phyloP scores from a whole-genome alignment of 2,888 invertebrate species.

The Cheilosia impressa region DNA sequence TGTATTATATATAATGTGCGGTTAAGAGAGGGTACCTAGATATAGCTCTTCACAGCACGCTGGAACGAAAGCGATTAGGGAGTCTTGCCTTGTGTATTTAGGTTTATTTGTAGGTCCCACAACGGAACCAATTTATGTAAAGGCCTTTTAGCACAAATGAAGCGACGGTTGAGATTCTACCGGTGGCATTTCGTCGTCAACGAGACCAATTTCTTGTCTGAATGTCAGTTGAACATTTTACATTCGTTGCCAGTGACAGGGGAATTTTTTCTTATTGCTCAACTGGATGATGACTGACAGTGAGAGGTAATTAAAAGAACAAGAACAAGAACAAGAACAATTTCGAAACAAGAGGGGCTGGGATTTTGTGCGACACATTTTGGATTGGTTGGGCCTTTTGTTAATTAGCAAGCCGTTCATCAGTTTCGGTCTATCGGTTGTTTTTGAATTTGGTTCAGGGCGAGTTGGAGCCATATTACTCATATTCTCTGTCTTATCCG shows the following conservation, averaged over 20 bases:
- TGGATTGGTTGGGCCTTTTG: no score
- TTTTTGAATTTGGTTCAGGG: no score
- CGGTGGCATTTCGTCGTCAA: background rate
- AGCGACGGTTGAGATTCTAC: conserved; percentile 30
- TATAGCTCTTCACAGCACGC: conserved; percentile 28
- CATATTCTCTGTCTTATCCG: background rate
- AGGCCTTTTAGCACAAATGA: conserved; percentile 35
- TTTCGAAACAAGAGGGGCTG: background rate
- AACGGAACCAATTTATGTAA: conserved; percentile 45
- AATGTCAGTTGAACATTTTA: conserved; percentile 31
- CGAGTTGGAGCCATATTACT: no score
- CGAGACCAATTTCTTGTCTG: background rate
- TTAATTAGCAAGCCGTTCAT: no score
- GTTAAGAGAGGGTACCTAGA: conserved; percentile 44
- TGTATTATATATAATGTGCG: conserved; percentile 57
- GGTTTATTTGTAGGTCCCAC: background rate
- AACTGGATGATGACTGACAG: conserved; percentile 29
- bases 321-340: no score
- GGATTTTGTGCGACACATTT: background rate
- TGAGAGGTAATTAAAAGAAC: conserved; percentile 33
- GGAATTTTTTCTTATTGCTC: conserved; percentile 35
- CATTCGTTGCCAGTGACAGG: conserved; percentile 22
- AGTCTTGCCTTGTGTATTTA: conserved; percentile 29
- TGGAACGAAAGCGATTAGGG: conserved; percentile 54
- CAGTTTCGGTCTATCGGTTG: no score